Percentiles rank a stretch among this genome's conserved stretches.
Conservation (phyloP, 1,140 invertebrate genomes). For the Rhizoglyphus robini region DNA sequence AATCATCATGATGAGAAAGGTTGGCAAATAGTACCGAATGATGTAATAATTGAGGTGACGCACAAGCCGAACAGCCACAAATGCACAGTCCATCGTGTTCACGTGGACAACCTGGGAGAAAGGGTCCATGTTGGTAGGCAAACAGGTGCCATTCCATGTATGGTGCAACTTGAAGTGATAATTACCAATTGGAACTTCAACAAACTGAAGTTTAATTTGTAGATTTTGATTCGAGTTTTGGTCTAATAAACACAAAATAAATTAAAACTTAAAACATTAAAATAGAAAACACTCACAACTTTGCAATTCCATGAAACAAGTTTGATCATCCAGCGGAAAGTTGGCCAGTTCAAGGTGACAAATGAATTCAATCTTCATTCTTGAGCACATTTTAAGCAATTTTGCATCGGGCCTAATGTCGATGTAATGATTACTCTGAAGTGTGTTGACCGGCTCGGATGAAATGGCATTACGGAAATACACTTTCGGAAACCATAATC, state of each 20-base stretch:
- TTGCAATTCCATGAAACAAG: conserved; percentile 25
- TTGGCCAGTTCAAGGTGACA: conserved; percentile 26
- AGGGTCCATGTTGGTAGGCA: neutral
- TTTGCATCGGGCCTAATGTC: neutral
- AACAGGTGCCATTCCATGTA: neutral
- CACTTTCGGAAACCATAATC: conserved; percentile 9
- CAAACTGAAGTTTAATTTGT: neutral
- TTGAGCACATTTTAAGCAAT: conserved; percentile 28
- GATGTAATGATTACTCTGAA: neutral
- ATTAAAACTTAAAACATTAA: too few relatives aligned
- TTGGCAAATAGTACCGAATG: conserved; percentile 25
- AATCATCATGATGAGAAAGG: conserved; percentile 24
- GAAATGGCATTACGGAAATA: conserved; percentile 18
- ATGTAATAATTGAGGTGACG: conserved; percentile 25
- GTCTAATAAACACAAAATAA: too few relatives aligned
- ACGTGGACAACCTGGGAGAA: neutral
- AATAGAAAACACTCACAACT: conserved; percentile 23
- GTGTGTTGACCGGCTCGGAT: neutral
- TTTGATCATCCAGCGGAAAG: conserved; percentile 28
- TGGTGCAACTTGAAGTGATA: neutral
- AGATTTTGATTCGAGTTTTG: too few relatives aligned
- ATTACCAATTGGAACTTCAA: neutral
- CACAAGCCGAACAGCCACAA: neutral
- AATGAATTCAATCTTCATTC: conserved; percentile 23
- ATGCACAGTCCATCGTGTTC: neutral